phyloP scores from a whole-genome alignment of 1,140 invertebrate species.

The Thrips palmi region DNA sequence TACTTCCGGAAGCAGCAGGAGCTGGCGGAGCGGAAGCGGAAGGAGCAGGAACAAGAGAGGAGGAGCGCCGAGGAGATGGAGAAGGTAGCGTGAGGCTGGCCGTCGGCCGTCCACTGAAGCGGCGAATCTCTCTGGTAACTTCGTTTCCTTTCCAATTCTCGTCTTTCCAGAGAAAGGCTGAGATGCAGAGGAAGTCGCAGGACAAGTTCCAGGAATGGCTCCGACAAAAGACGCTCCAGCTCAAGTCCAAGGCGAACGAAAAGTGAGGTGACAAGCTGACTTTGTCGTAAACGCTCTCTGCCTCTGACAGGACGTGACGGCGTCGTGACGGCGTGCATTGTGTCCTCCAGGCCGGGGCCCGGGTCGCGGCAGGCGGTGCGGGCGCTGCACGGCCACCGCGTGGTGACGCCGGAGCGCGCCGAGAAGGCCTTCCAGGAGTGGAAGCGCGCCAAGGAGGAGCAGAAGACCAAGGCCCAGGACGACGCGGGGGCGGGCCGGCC shows the following conservation, averaged over 20 bases:
- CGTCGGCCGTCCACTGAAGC: neutral
- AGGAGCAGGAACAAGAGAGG: conserved; percentile 11
- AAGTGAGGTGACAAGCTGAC: conserved; percentile 3
- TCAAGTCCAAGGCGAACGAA: conserved; percentile 10
- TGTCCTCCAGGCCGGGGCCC: conserved; percentile 2
- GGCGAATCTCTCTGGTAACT: neutral
- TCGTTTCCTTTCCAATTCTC: no score
- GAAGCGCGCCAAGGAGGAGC: conserved; percentile 14
- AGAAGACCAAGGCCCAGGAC: conserved; percentile 10
- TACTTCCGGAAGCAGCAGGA: conserved; percentile 16
- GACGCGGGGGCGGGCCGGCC: conserved; percentile 5
- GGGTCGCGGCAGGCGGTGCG: neutral
- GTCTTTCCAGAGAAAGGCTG: conserved; percentile 10
- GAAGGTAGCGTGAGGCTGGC: neutral
- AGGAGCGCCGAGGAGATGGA: neutral
- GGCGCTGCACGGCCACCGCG: no score
- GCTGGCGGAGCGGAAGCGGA: conserved; percentile 7
- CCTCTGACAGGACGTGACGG: no score
- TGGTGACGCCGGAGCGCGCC: neutral
- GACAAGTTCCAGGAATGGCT: conserved; percentile 14
- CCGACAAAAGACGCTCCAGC: conserved; percentile 12
- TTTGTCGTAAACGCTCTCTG: no score
- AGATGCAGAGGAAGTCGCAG: conserved; percentile 10
- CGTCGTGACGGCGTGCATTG: neutral
- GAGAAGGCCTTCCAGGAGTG: conserved; percentile 12